Base-by-base conservation (phyloP, 1,140 invertebrate species). In the Conopomorpha cramerella region DNA sequence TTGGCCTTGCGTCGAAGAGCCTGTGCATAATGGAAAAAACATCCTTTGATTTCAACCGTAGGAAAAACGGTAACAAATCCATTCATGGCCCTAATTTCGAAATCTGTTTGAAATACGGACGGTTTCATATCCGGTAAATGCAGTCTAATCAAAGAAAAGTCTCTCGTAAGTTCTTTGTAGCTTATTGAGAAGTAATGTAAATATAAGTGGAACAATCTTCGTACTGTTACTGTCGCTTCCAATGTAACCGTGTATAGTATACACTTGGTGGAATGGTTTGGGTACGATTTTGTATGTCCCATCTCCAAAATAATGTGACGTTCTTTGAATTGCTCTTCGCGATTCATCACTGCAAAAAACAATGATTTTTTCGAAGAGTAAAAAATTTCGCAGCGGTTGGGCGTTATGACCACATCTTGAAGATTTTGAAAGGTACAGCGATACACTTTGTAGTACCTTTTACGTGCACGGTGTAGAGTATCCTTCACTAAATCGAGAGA, bases 171-270 rank as follows among this genome's bases (percentile, higher is more conserved):
- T 34, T 19, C 14, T 13, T 8, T 8, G 10, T 8, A 8, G 12
- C 19, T 34, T 34, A 17, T 34, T 19, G 2, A 17, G 32, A 2
- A 34, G 19, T 11, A 34, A 34, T 2, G 32, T 17, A 34, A 34
- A 34, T 10, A 34, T 25, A 7, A 8, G 12, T 17, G 32, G 32
- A 2, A 34, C 32, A 2, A 34, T 17, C n/a, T 25, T 19, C 6
- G 16, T 34, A 19, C 2, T 11, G 4, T 34, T 17, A 14, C 16
- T 6, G 13, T 25, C 16, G 7, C 8, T 11, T 34, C 32, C 32
- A 11, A 34, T 18, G 19, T 34, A 8, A 6, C 16, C 16, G 32
- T 34, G 32, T 18, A 34, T 18, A n/a, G 16, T 34, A 14, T 34
- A 34, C 14, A 34, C 10, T 34, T 34, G 32, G 4, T 7, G 3